Evolutionary conservation across 2,113 vertebrate species (phyloP).

Genomic region (Neomonachus schauinslandi): DNA sequence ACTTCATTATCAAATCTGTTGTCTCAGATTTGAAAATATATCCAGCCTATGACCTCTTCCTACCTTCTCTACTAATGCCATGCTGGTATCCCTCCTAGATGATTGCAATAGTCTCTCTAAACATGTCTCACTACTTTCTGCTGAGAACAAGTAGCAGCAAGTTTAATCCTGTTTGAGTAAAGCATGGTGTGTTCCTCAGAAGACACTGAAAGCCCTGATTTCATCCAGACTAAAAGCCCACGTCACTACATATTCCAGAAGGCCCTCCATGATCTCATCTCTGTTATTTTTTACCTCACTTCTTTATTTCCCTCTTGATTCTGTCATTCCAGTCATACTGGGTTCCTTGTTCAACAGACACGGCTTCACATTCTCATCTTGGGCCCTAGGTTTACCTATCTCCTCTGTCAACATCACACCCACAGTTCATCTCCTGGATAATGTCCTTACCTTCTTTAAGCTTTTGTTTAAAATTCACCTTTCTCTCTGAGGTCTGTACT

Average conservation of each 20-base stretch:
- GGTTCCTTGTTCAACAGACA: neutral
- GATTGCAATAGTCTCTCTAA: neutral
- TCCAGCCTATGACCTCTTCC: fast-evolving
- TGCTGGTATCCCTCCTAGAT: neutral
- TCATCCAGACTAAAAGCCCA: neutral
- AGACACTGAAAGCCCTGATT: neutral
- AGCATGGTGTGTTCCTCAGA: neutral
- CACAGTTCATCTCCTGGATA: neutral
- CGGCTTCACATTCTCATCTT: neutral
- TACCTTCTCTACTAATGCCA: neutral
- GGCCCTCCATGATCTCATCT: neutral
- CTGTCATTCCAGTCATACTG: neutral
- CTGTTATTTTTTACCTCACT: neutral
- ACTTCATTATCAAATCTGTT: neutral
- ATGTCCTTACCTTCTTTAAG: neutral
- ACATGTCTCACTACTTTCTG: neutral
- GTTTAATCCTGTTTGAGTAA: neutral
- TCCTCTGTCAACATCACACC: neutral
- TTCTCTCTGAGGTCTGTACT: neutral
- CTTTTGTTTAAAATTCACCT: neutral
- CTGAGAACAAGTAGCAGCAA: neutral
- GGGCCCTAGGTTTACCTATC: neutral
- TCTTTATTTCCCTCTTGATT: neutral
- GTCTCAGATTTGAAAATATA: neutral
- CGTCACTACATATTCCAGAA: neutral